A percentile compares a stretch with the other conserved stretches of the same genome.
Evolutionary conservation across 1,140 invertebrate species (phyloP).

Genomic region (Xylocopa sonorina): DNA sequence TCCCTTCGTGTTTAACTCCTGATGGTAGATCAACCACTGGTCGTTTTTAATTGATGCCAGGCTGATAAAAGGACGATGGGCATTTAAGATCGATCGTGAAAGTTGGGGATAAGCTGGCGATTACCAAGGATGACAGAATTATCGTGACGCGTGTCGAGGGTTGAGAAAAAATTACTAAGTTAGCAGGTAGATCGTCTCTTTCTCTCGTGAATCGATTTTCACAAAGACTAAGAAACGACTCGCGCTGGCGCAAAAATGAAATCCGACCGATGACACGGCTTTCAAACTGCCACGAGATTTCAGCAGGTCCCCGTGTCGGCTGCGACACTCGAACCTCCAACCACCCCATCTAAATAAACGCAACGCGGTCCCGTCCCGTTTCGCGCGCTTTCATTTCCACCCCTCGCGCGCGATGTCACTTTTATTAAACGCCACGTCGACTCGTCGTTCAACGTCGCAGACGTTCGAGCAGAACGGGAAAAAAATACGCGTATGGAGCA

Average conservation of each 20-base stretch:
- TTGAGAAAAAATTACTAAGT: no score
- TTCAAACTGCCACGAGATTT: constrained; percentile 1
- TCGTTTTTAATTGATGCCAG: background rate
- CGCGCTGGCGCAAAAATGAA: background rate
- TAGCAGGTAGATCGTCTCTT: background rate
- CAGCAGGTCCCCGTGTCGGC: background rate
- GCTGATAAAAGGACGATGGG: background rate
- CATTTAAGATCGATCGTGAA: background rate
- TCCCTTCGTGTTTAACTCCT: background rate
- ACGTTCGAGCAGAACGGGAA: constrained; percentile 34
- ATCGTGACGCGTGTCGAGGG: no score
- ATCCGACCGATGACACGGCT: constrained; percentile 17
- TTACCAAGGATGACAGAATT: background rate
- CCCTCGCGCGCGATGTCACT: constrained; percentile 34
- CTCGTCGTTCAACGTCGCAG: constrained; percentile 39
- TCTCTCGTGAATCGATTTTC: background rate
- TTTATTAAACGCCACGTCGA: constrained; percentile 47
- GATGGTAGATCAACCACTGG: background rate
- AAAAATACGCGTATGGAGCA: constrained; percentile 13
- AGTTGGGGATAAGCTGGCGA: background rate
- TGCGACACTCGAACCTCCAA: constrained; percentile 3
- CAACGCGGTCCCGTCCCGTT: constrained; percentile 6
- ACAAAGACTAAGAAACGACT: background rate
- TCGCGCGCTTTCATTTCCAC: constrained; percentile 21
- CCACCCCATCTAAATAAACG: constrained; percentile 30